Evolutionary conservation across 2,888 invertebrate species (phyloP).

Genomic region (Beris chalybata): DNA sequence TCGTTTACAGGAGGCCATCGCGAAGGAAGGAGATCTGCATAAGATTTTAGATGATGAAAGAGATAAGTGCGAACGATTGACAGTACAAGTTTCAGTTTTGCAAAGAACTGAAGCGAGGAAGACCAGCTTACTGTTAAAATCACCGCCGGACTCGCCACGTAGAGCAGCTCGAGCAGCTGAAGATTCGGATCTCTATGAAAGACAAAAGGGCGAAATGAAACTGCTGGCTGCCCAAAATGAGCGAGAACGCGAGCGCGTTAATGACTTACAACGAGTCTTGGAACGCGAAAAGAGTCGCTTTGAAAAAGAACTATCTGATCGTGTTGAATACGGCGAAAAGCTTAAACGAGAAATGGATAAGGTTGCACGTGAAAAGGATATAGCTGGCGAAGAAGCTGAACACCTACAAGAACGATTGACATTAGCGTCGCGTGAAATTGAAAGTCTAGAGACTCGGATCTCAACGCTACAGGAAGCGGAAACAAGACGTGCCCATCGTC

Average conservation of each 20-base stretch:
- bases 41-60: constrained; percentile 62
- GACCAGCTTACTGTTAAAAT: constrained; percentile 49
- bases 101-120: constrained; percentile 53
- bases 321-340: constrained; percentile 54
- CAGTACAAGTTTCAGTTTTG: constrained; percentile 54
- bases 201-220: constrained; percentile 59
- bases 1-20: constrained; percentile 66
- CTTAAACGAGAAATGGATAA: constrained; percentile 55
- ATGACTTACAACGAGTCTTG: constrained; percentile 56
- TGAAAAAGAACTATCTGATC: constrained; percentile 53
- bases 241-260: constrained; percentile 57
- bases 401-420: constrained; percentile 52
- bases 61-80: constrained; percentile 58
- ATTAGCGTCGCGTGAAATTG: constrained; percentile 55
- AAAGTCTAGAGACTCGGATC: constrained; percentile 58
- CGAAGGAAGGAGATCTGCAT: constrained; percentile 66
- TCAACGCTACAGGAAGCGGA: constrained; percentile 54
- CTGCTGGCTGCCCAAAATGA: constrained; percentile 60
- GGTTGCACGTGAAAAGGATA: constrained; percentile 51
- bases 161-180: constrained; percentile 50
- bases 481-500: constrained; percentile 49
- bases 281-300: constrained; percentile 56
- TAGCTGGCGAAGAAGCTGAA: constrained; percentile 50
- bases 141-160: constrained; percentile 53
- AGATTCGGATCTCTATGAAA: constrained; percentile 58